phyloP scores from a whole-genome alignment of 2,888 invertebrate species.

The Chydorus sphaericus region DNA sequence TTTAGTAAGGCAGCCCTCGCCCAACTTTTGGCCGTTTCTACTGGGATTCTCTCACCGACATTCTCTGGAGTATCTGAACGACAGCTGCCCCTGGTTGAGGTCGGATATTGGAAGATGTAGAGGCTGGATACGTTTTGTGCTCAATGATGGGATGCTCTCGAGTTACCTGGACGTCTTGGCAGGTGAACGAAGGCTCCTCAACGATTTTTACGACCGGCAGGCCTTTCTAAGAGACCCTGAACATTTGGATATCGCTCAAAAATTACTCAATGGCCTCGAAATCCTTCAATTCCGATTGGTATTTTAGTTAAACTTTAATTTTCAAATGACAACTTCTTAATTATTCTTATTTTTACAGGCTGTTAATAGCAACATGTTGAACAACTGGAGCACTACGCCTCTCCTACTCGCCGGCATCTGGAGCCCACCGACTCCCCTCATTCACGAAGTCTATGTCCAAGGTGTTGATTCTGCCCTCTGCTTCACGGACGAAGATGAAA shows the following conservation, averaged over 20 bases:
- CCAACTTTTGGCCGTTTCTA: slow-evolving; percentile 78
- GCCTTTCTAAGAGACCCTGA: slow-evolving; percentile 74
- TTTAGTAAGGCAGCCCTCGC: slow-evolving; percentile 52
- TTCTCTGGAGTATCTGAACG: slow-evolving; percentile 55
- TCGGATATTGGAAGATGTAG: slow-evolving; percentile 83
- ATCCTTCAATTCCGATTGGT: slow-evolving; percentile 34
- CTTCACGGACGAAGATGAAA: slow-evolving; percentile 32
- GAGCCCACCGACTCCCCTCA: slow-evolving; percentile 62
- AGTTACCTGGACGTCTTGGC: slow-evolving; percentile 72
- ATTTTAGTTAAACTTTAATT: not conserved
- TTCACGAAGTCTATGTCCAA: slow-evolving; percentile 46
- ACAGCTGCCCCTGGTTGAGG: slow-evolving; percentile 36
- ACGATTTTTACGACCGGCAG: slow-evolving; percentile 63
- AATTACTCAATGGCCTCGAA: slow-evolving; percentile 60
- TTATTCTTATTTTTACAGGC: too few relatives aligned
- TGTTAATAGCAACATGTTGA: slow-evolving; percentile 69
- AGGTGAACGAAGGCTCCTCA: slow-evolving; percentile 57
- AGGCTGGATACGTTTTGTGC: slow-evolving; percentile 75
- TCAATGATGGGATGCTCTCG: slow-evolving; percentile 74
- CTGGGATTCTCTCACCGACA: slow-evolving; percentile 67
- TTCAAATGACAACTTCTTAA: too few relatives aligned
- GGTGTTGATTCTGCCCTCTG: slow-evolving; percentile 57
- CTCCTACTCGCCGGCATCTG: slow-evolving; percentile 70
- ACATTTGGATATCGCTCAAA: slow-evolving; percentile 58
- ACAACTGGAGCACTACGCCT: slow-evolving; percentile 74